Base-by-base conservation (phyloP, 2,797 vertebrate genomes). In the Sarcophilus harrisii region DNA sequence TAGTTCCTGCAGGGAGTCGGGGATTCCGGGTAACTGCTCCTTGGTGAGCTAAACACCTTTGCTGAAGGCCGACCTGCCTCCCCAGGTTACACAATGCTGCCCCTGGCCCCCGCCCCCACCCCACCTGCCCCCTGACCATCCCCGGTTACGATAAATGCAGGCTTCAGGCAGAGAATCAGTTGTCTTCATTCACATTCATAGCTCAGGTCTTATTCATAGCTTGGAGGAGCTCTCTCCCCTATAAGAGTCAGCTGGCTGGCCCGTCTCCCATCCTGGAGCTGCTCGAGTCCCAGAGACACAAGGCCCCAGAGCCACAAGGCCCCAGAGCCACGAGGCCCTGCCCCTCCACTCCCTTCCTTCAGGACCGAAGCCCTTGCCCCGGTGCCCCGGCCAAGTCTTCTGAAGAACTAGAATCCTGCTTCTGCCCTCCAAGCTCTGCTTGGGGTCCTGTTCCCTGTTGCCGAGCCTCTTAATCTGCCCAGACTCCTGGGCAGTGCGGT, bases 141-240 rank as follows among this genome's bases (percentile, higher is more conserved):
- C 73, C 73, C 12, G 38, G 38, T 27, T 14, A 59, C 73, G 21
- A 87, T 87, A 87, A 87, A 87, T 45, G 38, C 73, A 10, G 38
- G 73, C 62, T 73, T n/a, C 62, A n/a, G n/a, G n/a, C 32, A 21
- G n/a, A 73, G n/a, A 81, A 81, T 38, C 9, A 24, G 18, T 12
- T 81, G 21, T 49, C 73, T 87, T 87, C 73, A 87, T 87, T 87
- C 73, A 49, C 73, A 87, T 87, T 87, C 73, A 81, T 81, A 73
- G 66, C 66, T 73, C n/a, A 38, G n/a, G n/a, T 73, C n/a, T 38
- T 73, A 73, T 38, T 73, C 66, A 81, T 24, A 38, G 73, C 18
- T 81, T n/a, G 1, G n/a, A 45, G n/a, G 66, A 12, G 2, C 9
- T 81, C 38, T 81, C 21, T 87, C 73, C 21, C 21, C 28, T 27